Evolutionary conservation across 1,140 invertebrate species (phyloP), one percentile per base, ranked within the genome.

Genomic region (Apis cerana): DNA sequence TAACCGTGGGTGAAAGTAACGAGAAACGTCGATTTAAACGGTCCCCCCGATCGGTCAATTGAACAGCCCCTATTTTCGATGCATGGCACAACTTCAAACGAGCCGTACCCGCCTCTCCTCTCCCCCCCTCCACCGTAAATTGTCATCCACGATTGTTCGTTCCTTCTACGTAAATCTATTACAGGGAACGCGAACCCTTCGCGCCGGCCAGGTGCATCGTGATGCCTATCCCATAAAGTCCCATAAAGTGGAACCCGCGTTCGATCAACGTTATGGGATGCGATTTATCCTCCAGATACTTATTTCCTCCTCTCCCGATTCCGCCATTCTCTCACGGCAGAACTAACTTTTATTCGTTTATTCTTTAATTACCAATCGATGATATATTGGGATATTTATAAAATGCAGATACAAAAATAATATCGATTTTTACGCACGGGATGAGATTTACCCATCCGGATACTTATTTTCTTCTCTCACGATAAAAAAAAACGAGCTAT

Each of bases 21-120:
- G 80, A 82, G 80, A 52, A 82, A 82, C 80, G 80, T 68, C 72
- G 74, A 82, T 80, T 80, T 82, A 82, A 82, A 70, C 11, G 78
- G 61, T 64, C 78, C 48, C 50, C 27, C 59, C 78, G 78, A 75
- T 74, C 69, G 70, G 71, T 75, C 72, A 65, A 82, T 82, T 76
- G 54, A 68, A 76, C 80, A 15, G 70, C 75, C 27, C 52, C 79
- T 80, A 80, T 65, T 67, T 52, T 52, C 64, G 48, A 69, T 75
- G 43, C 70, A 56, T 48, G 52, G 50, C 50, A 48, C 80, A 52
- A 64, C 62, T 82, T 68, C 19, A 52, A 82, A 68, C 64, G 72
- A 56, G 54, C 78, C 70, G 8, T 43, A 7, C 5, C 33, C 33
- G 5, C 0, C 33, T 43, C 33, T 5, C 33, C 33, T 21, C 8